These are phyloP conservation scores for Chiloscyllium punctatum DNA, from an alignment of 2,797 vertebrate genomes.

Conservation along the genomic window DNA sequence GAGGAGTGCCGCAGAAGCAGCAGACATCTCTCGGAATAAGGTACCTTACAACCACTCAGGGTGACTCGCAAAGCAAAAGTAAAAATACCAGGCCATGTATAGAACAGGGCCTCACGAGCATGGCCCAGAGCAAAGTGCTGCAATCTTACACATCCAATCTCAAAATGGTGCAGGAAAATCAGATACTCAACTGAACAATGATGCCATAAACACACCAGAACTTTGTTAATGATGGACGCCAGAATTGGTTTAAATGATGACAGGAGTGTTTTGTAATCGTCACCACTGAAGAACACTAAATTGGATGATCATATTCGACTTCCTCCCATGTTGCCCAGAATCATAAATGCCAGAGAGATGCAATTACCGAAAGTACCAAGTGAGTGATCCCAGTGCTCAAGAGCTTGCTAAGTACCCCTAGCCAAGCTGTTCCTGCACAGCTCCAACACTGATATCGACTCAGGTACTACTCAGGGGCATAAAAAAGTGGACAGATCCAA, in stretches of 20 bases:
- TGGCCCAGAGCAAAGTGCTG: neutral
- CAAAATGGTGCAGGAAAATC: neutral
- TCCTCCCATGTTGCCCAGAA: neutral
- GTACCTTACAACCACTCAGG: neutral
- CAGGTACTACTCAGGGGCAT: too few species aligned
- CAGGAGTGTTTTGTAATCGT: neutral
- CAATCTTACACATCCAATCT: neutral
- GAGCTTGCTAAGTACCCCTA: too few species aligned
- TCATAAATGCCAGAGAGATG: neutral
- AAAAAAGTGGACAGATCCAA: too few species aligned
- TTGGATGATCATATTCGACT: neutral
- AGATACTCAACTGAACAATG: neutral
- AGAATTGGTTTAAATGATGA: neutral
- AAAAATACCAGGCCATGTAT: neutral
- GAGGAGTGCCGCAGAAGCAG: neutral
- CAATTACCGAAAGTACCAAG: too few species aligned
- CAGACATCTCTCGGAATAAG: neutral
- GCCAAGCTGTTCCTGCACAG: neutral
- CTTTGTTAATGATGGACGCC: neutral
- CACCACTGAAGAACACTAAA: neutral
- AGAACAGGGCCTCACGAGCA: neutral
- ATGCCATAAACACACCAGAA: neutral
- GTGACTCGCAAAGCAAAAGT: neutral
- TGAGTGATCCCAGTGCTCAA: too few species aligned
- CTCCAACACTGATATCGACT: neutral